Conservation (phyloP, 2,888 invertebrate genomes). For the Pterobdella sp. region DNA sequence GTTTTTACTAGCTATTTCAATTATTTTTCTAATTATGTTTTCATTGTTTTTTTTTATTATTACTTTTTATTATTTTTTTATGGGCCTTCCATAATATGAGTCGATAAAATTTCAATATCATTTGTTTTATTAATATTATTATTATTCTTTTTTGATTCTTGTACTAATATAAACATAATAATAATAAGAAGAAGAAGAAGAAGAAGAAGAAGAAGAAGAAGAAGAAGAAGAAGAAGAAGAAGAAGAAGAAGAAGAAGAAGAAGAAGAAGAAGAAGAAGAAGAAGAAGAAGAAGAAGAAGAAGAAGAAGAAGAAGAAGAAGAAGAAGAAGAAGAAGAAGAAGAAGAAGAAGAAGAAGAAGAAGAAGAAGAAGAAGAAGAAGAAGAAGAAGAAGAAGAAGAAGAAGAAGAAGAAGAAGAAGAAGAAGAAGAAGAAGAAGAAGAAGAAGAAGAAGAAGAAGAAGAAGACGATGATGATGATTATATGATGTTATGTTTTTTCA, state of each 20-base stretch:
- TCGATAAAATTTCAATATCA: too few species aligned
- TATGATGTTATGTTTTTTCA: background rate
- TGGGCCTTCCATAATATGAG: too few species aligned
- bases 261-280: background rate
- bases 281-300: background rate
- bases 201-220: too few species aligned
- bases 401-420: slow-evolving; percentile 26
- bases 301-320: background rate
- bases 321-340: background rate
- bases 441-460: slow-evolving; percentile 13
- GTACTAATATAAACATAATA: too few species aligned
- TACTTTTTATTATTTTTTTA: too few species aligned
- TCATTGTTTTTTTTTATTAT: too few species aligned
- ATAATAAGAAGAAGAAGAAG: too few species aligned
- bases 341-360: background rate
- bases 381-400: slow-evolving; percentile 15
- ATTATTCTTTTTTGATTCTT: too few species aligned
- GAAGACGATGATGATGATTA: background rate
- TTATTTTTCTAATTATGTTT: too few species aligned
- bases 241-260: background rate
- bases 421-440: slow-evolving; percentile 5
- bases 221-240: too few species aligned
- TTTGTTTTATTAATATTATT: too few species aligned
- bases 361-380: slow-evolving; percentile 5
- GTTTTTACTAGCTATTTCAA: too few species aligned